Evolutionary conservation across 2,113 vertebrate genomes (phyloP), one percentile per base, ranked within the genome.

Genomic region (Coreoperca whiteheadi): DNA sequence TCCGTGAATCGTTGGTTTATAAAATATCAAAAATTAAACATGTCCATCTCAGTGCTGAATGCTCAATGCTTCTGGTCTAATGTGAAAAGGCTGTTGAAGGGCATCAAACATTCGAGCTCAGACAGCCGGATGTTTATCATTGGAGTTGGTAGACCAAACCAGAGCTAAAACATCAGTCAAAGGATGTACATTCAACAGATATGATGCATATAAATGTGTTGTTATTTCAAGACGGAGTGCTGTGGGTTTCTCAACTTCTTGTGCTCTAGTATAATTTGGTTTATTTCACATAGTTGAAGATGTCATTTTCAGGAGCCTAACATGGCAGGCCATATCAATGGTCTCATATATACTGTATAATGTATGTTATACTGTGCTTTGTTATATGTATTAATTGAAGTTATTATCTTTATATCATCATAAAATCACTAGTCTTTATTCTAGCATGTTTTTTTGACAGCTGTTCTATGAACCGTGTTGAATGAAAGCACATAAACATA

Each of bases 71-170:
- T 30, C 59, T 61, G 32, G 30, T 32, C 18, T 11, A 37, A 5
- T 20, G 18, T 21, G 30, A 61, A 11, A 61, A 37, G 4, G 30
- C 30, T 61, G 28, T 6, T 57, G 28, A 60, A 20, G 28, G 16
- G 28, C 37, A 65, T 20, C 48, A 7, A 43, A 65, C 63, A 16
- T 43, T n/a, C 39, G 8, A 23, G 8, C 25, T 28, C 1, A 51
- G 46, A 51, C 28, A 69, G 68, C 68, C 30, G 34, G 67, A 67
- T 48, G 64, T 48, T 67, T 67, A 30, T 66, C 8, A 46, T 21
- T 23, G 41, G 12, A 57, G 21, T 28, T 10, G 12, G 28, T 21
- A 43, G 5, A 21, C 18, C 32, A 37, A 23, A 70, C 7, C 48
- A 37, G 68, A 70, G 21, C 30, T 6, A 15, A 14, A n/a, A 70